Evolutionary conservation across 2,888 invertebrate species (phyloP).

Genomic region (Encarsia formosa): DNA sequence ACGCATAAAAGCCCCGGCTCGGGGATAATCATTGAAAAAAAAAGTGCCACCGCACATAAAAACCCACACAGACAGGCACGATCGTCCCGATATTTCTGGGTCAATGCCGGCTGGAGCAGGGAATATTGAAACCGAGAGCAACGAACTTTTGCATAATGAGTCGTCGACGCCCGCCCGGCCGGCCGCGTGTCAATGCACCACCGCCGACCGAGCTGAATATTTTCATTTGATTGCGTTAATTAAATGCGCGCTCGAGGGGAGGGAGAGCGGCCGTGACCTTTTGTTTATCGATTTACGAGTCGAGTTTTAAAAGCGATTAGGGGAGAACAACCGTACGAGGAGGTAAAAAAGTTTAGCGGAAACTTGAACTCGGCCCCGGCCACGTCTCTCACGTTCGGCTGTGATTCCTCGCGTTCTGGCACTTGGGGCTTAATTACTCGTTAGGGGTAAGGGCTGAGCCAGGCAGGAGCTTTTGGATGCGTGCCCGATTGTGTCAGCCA

Average conservation of each 20-base stretch:
- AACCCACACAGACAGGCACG: slow-evolving; percentile 8
- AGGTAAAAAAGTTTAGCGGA: too few relatives aligned
- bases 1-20: background rate
- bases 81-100: slow-evolving; percentile 39
- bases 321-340: too few relatives aligned
- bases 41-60: too few relatives aligned
- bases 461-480: too few relatives aligned
- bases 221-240: slow-evolving; percentile 48
- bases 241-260: slow-evolving; percentile 32
- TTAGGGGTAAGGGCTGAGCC: too few relatives aligned
- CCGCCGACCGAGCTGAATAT: slow-evolving; percentile 38
- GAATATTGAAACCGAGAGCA: slow-evolving; percentile 45
- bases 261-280: background rate
- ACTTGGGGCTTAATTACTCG: too few relatives aligned
- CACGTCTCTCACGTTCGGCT: too few relatives aligned
- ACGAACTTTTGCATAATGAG: slow-evolving; percentile 49
- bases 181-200: slow-evolving; percentile 7
- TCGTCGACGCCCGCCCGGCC: slow-evolving; percentile 27
- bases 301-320: too few relatives aligned
- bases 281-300: too few relatives aligned
- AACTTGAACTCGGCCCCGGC: too few relatives aligned
- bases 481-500: too few relatives aligned
- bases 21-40: slow-evolving; percentile 15
- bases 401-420: too few relatives aligned
- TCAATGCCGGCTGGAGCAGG: slow-evolving; percentile 41